Base-by-base conservation (phyloP, 2,888 invertebrate genomes). In the Sericinus montela region DNA sequence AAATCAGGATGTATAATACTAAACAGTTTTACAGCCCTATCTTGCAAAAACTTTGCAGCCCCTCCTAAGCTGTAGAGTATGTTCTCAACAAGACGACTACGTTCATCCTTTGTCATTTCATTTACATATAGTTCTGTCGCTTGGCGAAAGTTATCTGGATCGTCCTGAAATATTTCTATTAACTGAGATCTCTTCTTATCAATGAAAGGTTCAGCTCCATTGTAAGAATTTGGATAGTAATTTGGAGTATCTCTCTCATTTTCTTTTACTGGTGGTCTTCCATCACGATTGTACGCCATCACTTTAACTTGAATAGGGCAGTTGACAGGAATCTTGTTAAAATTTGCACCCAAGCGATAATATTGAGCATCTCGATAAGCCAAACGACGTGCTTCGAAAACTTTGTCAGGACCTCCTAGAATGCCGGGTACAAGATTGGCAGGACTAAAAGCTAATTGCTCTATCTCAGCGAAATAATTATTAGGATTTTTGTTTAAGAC, bases 161-260 rank as follows among this genome's bases (percentile, higher is more conserved):
- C 94, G 9, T 96, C 97, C 55, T 91, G 81, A 3, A 91, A 73
- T 15, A 80, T 71, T 67, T 91, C 92, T 32, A 90, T 80, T 4
- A 91, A 79, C 7, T 89, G 71, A 7, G 90, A 68, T 34, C 75
- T 71, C 53, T 89, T 88, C 13, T 92, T 92, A 3, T 91, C 87
- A 23, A 91, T 85, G 59, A 92, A 91, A 35, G 91, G 91, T 53
- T 91, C 90, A 0, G 97, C 96, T 0, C 98, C 98, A 55, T 91
- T 87, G 75, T 97, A 99, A 55, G 97, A 96, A 85, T 98, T 99
- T 0, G 98, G 98, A 80, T 92, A 97, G 73, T 98, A 99, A 79
- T 98, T 98, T 1, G 98, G 98, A 3, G 94, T 94, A 16, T 94
- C 95, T 30, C 91, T 92, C 76, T 95, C 95, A 70, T 97, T 97